Percentiles rank a stretch among this genome's conserved stretches.
Conservation (phyloP, 2,888 invertebrate genomes). For the Lottia gigantea region DNA sequence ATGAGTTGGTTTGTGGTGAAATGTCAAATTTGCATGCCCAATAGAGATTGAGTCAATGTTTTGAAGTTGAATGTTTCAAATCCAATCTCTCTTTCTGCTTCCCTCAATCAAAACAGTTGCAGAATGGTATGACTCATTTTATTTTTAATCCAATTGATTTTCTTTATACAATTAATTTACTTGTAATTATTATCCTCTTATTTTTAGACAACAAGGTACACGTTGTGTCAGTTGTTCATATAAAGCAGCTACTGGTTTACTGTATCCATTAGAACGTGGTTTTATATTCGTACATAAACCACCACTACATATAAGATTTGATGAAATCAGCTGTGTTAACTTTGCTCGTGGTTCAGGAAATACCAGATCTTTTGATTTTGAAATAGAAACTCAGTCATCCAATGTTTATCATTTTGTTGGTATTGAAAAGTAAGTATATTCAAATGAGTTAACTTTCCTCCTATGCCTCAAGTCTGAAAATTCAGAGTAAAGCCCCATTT, state of each 20-base stretch:
- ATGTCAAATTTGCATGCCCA: too few species aligned
- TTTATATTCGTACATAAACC: conserved; percentile 99
- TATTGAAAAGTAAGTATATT: conserved; percentile 82
- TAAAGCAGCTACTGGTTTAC: conserved; percentile 95
- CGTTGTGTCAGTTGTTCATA: conserved; percentile 95
- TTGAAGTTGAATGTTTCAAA: too few species aligned
- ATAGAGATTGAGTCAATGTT: too few species aligned
- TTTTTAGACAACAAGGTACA: conserved; percentile 79
- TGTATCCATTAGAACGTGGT: conserved; percentile 97
- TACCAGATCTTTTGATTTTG: conserved; percentile 72
- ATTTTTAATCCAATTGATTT: too few species aligned
- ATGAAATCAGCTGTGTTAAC: conserved; percentile 93
- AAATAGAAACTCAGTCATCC: conserved; percentile 84
- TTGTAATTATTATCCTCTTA: background rate
- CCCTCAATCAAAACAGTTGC: too few species aligned
- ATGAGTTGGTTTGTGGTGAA: too few species aligned
- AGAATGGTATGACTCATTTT: too few species aligned
- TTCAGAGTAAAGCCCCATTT: too few species aligned
- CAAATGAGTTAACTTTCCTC: too few species aligned
- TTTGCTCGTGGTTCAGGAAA: conserved; percentile 94
- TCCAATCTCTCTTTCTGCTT: too few species aligned
- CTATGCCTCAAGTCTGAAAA: too few species aligned
- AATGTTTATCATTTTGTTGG: conserved; percentile 93
- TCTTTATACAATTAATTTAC: too few species aligned
- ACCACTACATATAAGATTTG: conserved; percentile 96